A percentile compares a stretch with the other conserved stretches of the same genome.
These are phyloP conservation scores for Proales similis DNA, from an alignment of 1,140 invertebrate genomes.

Conservation along the genomic window DNA sequence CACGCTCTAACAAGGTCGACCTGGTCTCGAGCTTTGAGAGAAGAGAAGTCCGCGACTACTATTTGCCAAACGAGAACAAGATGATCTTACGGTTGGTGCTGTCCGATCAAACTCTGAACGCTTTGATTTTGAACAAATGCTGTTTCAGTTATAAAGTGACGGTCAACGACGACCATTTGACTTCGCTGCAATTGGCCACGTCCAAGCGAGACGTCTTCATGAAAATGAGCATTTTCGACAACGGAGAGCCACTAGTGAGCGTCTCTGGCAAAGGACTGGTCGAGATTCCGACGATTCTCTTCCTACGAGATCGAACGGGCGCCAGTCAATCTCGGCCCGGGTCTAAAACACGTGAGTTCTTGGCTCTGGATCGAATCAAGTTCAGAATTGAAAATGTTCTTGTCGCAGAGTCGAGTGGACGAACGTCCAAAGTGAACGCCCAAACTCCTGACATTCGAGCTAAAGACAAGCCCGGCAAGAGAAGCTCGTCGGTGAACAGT, in stretches of 20 bases:
- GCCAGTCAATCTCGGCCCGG: neutral
- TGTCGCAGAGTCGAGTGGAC: neutral
- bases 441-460: constrained; percentile 41
- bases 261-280: constrained; percentile 49
- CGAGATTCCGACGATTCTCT: constrained; percentile 48
- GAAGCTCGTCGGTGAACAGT: constrained; percentile 33
- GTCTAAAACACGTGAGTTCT: constrained; percentile 25
- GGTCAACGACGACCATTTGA: constrained; percentile 49
- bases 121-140: neutral
- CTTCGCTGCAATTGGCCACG: constrained; percentile 48
- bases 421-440: constrained; percentile 41
- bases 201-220: constrained; percentile 52
- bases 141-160: constrained; percentile 47
- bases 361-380: neutral
- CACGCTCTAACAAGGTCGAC: constrained; percentile 41
- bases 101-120: neutral
- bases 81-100: constrained; percentile 48
- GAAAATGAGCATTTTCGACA: constrained; percentile 47
- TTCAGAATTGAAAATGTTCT: neutral
- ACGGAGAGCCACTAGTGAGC: constrained; percentile 47
- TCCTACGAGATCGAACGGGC: constrained; percentile 43
- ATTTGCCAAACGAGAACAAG: constrained; percentile 48
- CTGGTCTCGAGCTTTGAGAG: constrained; percentile 46
- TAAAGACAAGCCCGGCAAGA: constrained; percentile 6
- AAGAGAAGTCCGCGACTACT: constrained; percentile 50